Conservation (phyloP, 1,140 invertebrate genomes). For the Lineus longissimus region DNA sequence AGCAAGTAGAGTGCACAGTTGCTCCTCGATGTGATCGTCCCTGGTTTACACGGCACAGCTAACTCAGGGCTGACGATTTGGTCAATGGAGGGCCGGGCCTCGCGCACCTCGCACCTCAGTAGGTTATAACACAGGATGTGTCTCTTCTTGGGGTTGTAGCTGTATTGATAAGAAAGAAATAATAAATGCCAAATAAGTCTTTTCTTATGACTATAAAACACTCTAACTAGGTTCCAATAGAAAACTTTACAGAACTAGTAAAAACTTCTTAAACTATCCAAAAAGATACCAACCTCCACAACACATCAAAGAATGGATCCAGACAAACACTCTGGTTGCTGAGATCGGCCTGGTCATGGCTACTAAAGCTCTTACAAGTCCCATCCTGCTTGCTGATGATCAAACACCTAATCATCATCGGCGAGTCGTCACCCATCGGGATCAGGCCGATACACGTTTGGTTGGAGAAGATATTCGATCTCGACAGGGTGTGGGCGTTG, state of each 20-base stretch:
- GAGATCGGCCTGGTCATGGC: slow-evolving; percentile 74
- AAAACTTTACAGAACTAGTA: too few species aligned
- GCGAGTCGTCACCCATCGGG: slow-evolving; percentile 45
- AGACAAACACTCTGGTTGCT: slow-evolving; percentile 71
- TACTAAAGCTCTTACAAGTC: slow-evolving; percentile 72
- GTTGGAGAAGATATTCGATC: slow-evolving; percentile 84
- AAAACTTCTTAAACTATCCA: neutral
- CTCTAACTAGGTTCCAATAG: too few species aligned
- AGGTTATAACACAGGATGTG: slow-evolving; percentile 80
- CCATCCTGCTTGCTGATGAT: slow-evolving; percentile 81
- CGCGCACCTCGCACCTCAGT: slow-evolving; percentile 64
- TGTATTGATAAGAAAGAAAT: slow-evolving; percentile 24
- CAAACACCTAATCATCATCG: slow-evolving; percentile 69
- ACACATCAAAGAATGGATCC: slow-evolving; percentile 68
- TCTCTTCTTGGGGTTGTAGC: slow-evolving; percentile 66
- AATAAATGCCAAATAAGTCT: too few species aligned
- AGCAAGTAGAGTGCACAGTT: slow-evolving; percentile 80
- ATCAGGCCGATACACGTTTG: slow-evolving; percentile 74
- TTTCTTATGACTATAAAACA: too few species aligned
- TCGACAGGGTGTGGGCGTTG: slow-evolving; percentile 78
- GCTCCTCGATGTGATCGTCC: slow-evolving; percentile 70
- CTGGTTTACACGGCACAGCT: slow-evolving; percentile 70
- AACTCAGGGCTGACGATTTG: slow-evolving; percentile 71
- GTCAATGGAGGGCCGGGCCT: slow-evolving; percentile 41
- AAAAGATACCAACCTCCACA: slow-evolving; percentile 58